Percentiles rank a stretch among this genome's conserved stretches.
phyloP scores from a whole-genome alignment of 1,140 invertebrate genomes.

The Drosophila saltans region DNA sequence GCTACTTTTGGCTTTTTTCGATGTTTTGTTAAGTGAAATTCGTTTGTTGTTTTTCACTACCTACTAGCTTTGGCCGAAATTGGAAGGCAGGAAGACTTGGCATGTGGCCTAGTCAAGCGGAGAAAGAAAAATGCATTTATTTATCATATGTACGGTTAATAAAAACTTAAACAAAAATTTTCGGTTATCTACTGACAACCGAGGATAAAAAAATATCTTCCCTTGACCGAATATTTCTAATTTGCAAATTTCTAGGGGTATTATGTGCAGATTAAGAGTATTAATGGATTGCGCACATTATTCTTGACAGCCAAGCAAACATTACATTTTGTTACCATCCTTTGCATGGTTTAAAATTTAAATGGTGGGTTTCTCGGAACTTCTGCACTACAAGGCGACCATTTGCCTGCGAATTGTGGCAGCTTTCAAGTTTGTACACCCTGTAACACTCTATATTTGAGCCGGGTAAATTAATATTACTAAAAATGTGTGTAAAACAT shows the following conservation, averaged over 20 bases:
- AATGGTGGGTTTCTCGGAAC: background rate
- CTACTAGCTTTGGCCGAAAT: background rate
- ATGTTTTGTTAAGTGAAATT: constrained; percentile 45
- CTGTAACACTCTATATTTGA: background rate
- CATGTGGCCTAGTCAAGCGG: constrained; percentile 2
- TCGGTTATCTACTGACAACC: too few species aligned
- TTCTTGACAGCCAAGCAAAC: constrained; percentile 11
- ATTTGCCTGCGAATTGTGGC: constrained; percentile 34
- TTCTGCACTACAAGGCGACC: constrained; percentile 15
- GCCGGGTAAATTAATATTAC: too few species aligned
- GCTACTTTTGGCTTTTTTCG: constrained; percentile 33
- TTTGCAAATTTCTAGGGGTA: too few species aligned
- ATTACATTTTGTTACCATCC: background rate
- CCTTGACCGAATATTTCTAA: too few species aligned
- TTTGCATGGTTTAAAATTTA: background rate
- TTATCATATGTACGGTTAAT: background rate
- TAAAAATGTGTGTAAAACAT: too few species aligned
- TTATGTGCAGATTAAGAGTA: too few species aligned
- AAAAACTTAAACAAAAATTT: constrained; percentile 14
- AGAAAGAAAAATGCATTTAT: constrained; percentile 38
- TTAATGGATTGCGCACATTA: background rate
- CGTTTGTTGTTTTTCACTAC: constrained; percentile 16
- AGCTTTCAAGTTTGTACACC: constrained; percentile 33
- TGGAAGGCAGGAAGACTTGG: background rate
- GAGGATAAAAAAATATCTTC: too few species aligned